Percentiles rank a stretch among this genome's conserved stretches.
Conservation (phyloP, 2,888 invertebrate species). For the Myopa testacea region DNA sequence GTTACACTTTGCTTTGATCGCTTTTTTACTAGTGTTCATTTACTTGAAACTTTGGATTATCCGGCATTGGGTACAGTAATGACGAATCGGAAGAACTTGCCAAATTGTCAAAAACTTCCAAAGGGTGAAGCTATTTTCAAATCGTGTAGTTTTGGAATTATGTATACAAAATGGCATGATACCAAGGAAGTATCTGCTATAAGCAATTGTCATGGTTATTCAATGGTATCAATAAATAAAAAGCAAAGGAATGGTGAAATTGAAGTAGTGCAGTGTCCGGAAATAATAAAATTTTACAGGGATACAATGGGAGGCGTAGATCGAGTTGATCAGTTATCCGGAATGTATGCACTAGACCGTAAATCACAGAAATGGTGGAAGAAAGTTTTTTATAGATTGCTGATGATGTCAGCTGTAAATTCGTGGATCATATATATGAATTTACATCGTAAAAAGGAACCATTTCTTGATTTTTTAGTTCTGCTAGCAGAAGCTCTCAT, state of each 20-base stretch:
- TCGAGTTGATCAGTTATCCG: slow-evolving; percentile 34
- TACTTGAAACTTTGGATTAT: slow-evolving; percentile 20
- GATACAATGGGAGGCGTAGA: background rate
- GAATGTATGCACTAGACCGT: slow-evolving; percentile 40
- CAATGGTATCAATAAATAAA: background rate
- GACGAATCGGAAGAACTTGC: slow-evolving; percentile 13
- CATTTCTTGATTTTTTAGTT: slow-evolving; percentile 40
- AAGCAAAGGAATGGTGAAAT: background rate
- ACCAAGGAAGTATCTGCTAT: background rate
- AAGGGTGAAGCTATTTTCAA: slow-evolving; percentile 33
- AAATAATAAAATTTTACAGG: background rate
- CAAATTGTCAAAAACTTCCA: slow-evolving; percentile 30
- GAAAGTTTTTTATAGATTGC: slow-evolving; percentile 44
- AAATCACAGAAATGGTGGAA: slow-evolving; percentile 45
- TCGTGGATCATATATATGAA: slow-evolving; percentile 38
- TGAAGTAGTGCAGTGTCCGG: background rate
- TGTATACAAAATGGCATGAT: background rate
- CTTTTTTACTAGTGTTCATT: slow-evolving; percentile 40
- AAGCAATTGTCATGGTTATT: background rate
- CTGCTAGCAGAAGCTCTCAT: slow-evolving; percentile 40
- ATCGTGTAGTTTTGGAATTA: background rate
- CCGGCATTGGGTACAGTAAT: background rate
- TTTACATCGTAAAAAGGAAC: slow-evolving; percentile 39
- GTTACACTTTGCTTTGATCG: slow-evolving; percentile 35
- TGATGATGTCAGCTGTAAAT: slow-evolving; percentile 44